phyloP scores from a whole-genome alignment of 2,113 vertebrate genomes.

The Cottus gobio region DNA sequence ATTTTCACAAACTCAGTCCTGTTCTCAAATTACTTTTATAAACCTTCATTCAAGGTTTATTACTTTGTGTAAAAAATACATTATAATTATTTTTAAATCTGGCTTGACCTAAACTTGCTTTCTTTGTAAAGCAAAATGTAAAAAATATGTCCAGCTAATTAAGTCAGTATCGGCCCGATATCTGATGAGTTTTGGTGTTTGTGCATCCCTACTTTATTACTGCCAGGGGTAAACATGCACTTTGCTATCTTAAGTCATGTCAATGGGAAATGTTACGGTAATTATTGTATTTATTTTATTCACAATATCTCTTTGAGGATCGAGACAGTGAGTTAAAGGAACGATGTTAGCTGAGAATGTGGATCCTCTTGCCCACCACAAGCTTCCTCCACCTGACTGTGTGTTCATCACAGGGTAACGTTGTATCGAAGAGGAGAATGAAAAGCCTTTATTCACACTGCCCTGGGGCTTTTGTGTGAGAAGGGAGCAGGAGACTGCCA shows the following conservation, averaged over 20 bases:
- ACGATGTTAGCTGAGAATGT: slow-evolving; percentile 11
- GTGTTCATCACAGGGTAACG: slow-evolving; percentile 29
- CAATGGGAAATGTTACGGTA: no score
- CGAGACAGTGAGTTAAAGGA: neutral
- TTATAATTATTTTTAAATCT: neutral
- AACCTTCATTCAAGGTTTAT: neutral
- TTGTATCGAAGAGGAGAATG: slow-evolving; percentile 35
- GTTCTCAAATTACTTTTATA: neutral
- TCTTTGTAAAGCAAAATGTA: neutral
- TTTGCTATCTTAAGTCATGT: neutral
- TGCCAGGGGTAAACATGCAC: neutral
- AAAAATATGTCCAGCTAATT: neutral
- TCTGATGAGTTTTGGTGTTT: neutral
- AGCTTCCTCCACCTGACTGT: slow-evolving; percentile 34
- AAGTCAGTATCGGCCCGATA: neutral
- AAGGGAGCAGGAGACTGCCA: slow-evolving; percentile 39
- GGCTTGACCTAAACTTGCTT: neutral
- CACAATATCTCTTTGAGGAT: neutral
- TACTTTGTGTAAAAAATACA: neutral
- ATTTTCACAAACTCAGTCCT: neutral
- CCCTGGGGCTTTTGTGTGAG: slow-evolving; percentile 50
- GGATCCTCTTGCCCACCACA: slow-evolving; percentile 18
- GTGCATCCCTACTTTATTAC: no score
- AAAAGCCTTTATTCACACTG: slow-evolving; percentile 42
- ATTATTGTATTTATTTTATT: neutral